These are phyloP conservation scores for Solenopsis fugax DNA, from an alignment of 1,140 invertebrate species.

Conservation along the genomic window DNA sequence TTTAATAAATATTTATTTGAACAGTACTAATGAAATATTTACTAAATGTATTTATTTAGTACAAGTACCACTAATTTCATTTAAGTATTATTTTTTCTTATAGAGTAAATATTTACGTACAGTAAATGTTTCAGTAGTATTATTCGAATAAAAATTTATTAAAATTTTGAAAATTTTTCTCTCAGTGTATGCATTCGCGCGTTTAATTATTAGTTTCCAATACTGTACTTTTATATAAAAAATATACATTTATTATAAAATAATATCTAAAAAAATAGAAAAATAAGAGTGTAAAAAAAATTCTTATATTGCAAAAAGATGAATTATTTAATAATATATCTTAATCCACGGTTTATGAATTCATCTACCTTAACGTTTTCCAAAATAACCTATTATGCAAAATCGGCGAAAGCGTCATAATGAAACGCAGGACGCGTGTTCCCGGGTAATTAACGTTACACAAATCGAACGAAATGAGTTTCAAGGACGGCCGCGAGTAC, in stretches of 20 bases:
- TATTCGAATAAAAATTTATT: no score
- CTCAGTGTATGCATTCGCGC: background rate
- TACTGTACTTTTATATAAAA: background rate
- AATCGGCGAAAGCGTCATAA: background rate
- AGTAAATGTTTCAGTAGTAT: no score
- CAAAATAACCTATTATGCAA: background rate
- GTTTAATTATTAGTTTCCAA: background rate
- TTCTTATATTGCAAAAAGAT: background rate
- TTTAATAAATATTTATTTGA: no score
- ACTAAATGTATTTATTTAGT: no score
- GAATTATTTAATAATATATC: background rate
- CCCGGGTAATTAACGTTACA: constrained; percentile 28
- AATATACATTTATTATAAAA: constrained; percentile 7
- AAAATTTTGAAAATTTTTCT: no score
- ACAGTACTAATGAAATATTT: no score
- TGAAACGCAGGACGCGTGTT: background rate
- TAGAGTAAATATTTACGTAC: no score
- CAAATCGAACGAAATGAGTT: constrained; percentile 72
- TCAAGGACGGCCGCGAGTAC: constrained; percentile 70
- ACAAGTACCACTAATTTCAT: no score
- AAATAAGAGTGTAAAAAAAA: background rate
- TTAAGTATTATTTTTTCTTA: no score
- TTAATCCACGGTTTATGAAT: background rate
- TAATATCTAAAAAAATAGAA: background rate
- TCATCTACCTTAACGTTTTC: background rate